Conservation (phyloP, 2,113 vertebrate genomes). For the Xiphophorus hellerii region DNA sequence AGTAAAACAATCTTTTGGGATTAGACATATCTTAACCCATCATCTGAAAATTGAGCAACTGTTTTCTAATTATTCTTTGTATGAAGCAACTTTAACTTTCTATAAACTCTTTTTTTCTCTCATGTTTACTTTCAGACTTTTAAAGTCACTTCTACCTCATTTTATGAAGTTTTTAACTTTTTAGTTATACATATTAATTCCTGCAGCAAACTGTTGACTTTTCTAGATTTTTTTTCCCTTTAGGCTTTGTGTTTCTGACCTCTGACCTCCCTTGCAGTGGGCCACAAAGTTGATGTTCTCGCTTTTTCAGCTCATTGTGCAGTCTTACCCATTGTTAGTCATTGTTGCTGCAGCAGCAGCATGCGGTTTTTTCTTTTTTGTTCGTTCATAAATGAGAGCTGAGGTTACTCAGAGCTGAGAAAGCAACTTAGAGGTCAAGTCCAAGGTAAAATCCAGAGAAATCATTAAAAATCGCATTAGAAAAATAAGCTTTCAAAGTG, state of each 20-base stretch:
- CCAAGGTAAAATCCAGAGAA: conserved; percentile 13
- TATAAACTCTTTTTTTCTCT: background rate
- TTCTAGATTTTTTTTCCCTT: conserved; percentile 4
- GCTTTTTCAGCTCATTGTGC: conserved; percentile 52
- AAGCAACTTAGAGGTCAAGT: conserved; percentile 30
- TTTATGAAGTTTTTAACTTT: background rate
- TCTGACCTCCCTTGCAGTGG: conserved; percentile 31
- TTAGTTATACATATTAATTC: background rate
- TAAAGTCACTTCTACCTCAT: background rate
- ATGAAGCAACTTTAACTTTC: background rate
- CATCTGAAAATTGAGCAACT: background rate
- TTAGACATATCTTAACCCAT: background rate
- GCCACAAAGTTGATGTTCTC: conserved; percentile 9
- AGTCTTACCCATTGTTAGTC: conserved; percentile 34
- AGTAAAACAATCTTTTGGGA: background rate
- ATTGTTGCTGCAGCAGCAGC: conserved; percentile 34
- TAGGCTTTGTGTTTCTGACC: conserved; percentile 34
- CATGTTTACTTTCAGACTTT: background rate
- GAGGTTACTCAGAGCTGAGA: conserved; percentile 1
- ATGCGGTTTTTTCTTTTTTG: background rate
- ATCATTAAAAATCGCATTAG: background rate
- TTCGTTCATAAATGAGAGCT: conserved; percentile 4
- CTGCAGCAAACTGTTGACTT: background rate
- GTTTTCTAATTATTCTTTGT: background rate
- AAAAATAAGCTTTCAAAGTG: background rate